Percentiles rank a stretch among this genome's conserved stretches.
These are phyloP conservation scores for Parazoanthus swiftii DNA, from an alignment of 92 coral and sea anemone species.

Conservation along the genomic window DNA sequence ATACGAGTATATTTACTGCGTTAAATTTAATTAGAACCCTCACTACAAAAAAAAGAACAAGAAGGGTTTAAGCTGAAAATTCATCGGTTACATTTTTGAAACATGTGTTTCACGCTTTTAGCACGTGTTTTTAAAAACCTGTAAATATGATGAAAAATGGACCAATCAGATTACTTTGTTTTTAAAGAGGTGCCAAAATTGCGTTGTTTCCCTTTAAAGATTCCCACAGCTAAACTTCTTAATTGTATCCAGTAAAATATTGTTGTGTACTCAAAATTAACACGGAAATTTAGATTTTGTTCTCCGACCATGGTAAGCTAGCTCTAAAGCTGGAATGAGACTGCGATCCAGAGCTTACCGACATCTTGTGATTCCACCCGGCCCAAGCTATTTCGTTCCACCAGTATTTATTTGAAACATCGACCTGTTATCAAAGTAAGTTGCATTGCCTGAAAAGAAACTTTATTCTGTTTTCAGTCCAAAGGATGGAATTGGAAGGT, in stretches of 20 bases:
- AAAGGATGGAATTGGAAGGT: background rate
- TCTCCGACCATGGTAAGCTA: background rate
- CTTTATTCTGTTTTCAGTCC: background rate
- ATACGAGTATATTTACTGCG: no score
- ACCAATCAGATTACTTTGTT: slow-evolving; percentile 21
- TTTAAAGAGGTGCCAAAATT: background rate
- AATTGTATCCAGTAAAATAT: background rate
- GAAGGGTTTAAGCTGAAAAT: no score
- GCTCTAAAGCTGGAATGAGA: slow-evolving; percentile 2
- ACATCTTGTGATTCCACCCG: background rate
- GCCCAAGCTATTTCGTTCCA: background rate
- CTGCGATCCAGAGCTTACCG: background rate
- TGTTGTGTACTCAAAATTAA: background rate
- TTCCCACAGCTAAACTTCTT: background rate
- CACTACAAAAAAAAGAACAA: no score
- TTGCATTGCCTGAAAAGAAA: background rate
- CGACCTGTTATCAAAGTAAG: background rate
- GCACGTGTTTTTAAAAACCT: slow-evolving; percentile 25
- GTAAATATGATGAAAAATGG: background rate
- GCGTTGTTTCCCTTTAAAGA: slow-evolving; percentile 20
- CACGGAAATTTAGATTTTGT: background rate
- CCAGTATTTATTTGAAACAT: background rate
- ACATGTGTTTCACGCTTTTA: background rate
- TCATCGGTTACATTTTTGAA: background rate
- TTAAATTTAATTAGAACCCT: no score